Evolutionary conservation across 2,797 vertebrate genomes (phyloP).

Genomic region (Dendrocincla fuliginosa): DNA sequence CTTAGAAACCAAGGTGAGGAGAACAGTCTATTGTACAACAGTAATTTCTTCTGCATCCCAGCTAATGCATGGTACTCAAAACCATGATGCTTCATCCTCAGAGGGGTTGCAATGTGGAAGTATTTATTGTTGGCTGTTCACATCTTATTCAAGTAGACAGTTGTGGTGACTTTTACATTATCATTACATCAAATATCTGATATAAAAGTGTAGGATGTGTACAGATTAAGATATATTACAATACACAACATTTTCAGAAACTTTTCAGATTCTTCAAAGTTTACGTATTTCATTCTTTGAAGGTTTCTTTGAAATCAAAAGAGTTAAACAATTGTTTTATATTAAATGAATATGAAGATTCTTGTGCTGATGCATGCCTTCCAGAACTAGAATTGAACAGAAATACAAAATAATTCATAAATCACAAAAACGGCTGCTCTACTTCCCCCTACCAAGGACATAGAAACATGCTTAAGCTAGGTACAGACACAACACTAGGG

Average conservation of each 20-base stretch:
- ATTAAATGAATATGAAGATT: not conserved
- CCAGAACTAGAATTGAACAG: not conserved
- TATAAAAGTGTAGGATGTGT: not conserved
- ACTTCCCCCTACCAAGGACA: not conserved
- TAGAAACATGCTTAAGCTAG: not conserved
- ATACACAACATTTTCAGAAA: not conserved
- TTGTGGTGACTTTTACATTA: not conserved
- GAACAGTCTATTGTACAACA: not conserved
- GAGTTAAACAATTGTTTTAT: not conserved
- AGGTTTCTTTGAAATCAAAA: not conserved
- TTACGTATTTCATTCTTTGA: not conserved
- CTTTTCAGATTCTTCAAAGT: not conserved
- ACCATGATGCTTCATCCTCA: not conserved
- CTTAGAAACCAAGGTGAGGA: not conserved
- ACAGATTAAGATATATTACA: not conserved
- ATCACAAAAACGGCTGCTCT: rapidly evolving
- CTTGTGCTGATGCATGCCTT: not conserved
- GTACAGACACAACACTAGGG: not conserved
- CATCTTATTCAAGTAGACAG: not conserved
- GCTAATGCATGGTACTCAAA: not conserved
- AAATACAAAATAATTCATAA: not conserved
- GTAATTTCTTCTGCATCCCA: not conserved
- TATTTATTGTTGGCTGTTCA: not conserved
- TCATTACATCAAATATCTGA: not conserved
- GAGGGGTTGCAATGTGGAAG: not conserved